Conservation (phyloP, 2,113 vertebrate genomes). For the Rattus rattus region DNA sequence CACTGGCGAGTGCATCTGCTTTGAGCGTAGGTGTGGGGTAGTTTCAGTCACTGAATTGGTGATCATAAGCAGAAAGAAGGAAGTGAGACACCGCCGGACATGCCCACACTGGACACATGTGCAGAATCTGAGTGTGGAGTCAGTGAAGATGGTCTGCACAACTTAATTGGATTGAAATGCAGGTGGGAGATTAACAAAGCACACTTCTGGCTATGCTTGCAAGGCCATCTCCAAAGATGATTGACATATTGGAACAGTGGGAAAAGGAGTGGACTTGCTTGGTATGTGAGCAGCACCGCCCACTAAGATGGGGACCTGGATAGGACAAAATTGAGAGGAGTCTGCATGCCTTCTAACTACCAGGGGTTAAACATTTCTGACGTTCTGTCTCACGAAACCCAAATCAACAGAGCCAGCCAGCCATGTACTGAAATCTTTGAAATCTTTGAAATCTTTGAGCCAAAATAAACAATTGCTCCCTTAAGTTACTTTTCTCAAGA, state of each 20-base stretch:
- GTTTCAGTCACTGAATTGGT: neutral
- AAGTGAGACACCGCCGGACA: fast-evolving
- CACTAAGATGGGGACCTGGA: neutral
- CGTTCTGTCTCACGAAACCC: neutral
- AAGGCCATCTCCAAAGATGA: neutral
- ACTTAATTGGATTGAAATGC: neutral
- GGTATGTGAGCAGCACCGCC: neutral
- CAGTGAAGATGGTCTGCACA: neutral
- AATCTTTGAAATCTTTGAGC: neutral
- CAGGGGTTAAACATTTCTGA: neutral
- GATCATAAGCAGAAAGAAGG: neutral
- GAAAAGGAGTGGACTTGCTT: neutral
- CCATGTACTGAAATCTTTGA: neutral
- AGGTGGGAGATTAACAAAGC: neutral
- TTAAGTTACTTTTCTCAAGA: neutral
- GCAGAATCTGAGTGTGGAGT: neutral
- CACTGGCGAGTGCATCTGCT: neutral
- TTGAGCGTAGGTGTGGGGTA: neutral
- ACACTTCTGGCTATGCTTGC: neutral
- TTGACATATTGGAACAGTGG: neutral
- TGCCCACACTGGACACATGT: neutral
- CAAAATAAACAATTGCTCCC: neutral
- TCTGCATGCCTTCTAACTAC: neutral
- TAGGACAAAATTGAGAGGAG: neutral
- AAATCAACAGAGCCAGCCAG: neutral